Conservation (phyloP, 2,113 vertebrate genomes). For the Dromas ardeola region DNA sequence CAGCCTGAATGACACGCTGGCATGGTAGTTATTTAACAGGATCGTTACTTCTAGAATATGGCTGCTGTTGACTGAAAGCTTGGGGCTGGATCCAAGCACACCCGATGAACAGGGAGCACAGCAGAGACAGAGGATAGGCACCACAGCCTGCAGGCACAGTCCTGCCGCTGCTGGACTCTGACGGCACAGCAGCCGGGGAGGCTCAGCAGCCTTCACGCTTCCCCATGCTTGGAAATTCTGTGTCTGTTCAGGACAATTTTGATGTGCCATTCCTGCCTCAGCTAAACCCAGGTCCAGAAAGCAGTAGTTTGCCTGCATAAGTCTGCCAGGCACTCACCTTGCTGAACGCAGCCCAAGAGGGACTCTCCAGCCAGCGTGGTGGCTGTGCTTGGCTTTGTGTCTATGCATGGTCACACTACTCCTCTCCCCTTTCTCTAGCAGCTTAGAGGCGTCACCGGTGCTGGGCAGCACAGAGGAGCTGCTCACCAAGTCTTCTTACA, state of each 20-base stretch:
- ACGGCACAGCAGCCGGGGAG: fast-evolving
- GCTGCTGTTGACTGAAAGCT: not conserved
- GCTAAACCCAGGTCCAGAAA: not conserved
- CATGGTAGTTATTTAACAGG: not conserved
- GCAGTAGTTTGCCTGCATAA: not conserved
- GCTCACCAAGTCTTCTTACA: not conserved
- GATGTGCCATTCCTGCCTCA: not conserved
- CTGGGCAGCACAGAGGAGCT: not conserved
- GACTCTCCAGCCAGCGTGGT: fast-evolving
- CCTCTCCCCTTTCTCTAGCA: not conserved
- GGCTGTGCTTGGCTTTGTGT: fast-evolving
- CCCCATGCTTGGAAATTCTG: not conserved
- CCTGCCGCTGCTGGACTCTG: fast-evolving
- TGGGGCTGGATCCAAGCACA: not conserved
- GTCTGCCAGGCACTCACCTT: not conserved
- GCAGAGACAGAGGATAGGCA: not conserved
- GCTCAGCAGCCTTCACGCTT: not conserved
- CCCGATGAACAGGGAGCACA: not conserved
- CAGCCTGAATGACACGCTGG: not conserved
- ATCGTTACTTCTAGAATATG: not conserved
- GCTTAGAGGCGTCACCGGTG: not conserved
- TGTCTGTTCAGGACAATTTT: not conserved
- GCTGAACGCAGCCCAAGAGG: not conserved
- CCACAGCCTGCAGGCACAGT: not conserved
- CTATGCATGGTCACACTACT: not conserved